Evolutionary conservation across 30 jellyfish, hydroid and myxozoan species (phyloP), one percentile per base, ranked within the genome.

Genomic region (Aurelia aurita): DNA sequence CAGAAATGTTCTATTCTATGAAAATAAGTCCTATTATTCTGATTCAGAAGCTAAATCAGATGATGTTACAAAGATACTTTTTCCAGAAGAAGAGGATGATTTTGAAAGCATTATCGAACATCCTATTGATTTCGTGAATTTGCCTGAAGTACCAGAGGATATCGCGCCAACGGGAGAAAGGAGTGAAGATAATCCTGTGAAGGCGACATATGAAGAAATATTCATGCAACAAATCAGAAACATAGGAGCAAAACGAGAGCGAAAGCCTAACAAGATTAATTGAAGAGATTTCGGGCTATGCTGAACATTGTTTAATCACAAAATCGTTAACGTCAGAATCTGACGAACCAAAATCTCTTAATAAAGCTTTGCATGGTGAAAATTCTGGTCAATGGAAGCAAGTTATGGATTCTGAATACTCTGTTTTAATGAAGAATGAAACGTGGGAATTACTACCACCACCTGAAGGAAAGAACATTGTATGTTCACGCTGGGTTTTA

Each of bases 401-500:
- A 87, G 89, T 62, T 85, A 14, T 85, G 75, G 53, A 66, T 43
- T 27, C 65, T 63, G 84, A 81, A 55, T 81, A 44, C 53, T 68
- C 68, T 2, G 69, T 80, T 65, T 70, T 84, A 35, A 46, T 84
- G 65, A 72, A 85, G 74, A 85, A 85, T 49, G 84, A 62, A 60
- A 85, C 89, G 60, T 74, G 89, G 84, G 63, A 25, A 58, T 61
- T 85, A 22, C 77, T 85, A 10, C 74, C 88, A 84, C 46, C 44
- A 62, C 81, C 94, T 60, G 58, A 72, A 43, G 84, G 62, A 13
- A 46, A 62, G 35, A 59, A 73, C 47, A 53, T 74, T 44, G 78
- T 85, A 8, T 85, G 89, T 53, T 72, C 84, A 60, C 23, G 34
- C 19, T 85, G 95, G 89, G 66, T 85, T 39, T 85, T 85, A 51